Base-by-base conservation (phyloP, 2,888 invertebrate species). In the Cryptus viduatorius region DNA sequence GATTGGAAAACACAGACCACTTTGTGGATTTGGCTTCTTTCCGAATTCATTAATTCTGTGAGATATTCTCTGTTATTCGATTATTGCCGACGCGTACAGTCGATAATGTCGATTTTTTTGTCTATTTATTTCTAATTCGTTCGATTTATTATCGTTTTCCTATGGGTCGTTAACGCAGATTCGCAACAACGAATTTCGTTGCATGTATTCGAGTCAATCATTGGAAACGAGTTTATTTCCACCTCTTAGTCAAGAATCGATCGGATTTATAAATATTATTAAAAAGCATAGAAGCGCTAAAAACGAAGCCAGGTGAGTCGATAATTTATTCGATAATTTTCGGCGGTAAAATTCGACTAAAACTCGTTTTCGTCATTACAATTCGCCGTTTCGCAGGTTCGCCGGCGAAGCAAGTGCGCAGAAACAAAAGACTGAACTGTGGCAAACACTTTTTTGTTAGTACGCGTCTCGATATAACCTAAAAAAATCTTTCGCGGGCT, bases 381-480 rank as follows among this genome's bases (percentile, higher is more conserved):
- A 73, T 29, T 50, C 42, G 8, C 65, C 65, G 80, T 61, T 78
- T 50, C 44, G 44, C 59, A 82, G 69, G 56, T n/a, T 72, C 16
- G 53, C 31, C 53, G 24, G 69, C 56, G 81, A 77, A 31, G 14
- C 79, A 64, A 64, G 56, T 42, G 72, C 48, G 78, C 61, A 83
- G 24, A 84, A 89, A 65, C 89, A 88, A 77, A 89, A 88, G 67
- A 77, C 88, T 65, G 90, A 92, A 85, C 75, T 92, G 14, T 89
- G 90, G 90, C 90, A 91, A 86, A 89, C 92, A 7, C 68, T 92
- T 44, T 78, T 87, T 65, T 92, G 92, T 92, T 86, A 88, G 90
- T 89, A 82, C 46, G 19, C 65, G 37, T 16, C 56, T 79, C 4
- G 37, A 16, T 46, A 79, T 64, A 75, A 65, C 29, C 50, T 19